phyloP scores from a whole-genome alignment of 1,140 invertebrate genomes.

The Apocrypta bakeri region DNA sequence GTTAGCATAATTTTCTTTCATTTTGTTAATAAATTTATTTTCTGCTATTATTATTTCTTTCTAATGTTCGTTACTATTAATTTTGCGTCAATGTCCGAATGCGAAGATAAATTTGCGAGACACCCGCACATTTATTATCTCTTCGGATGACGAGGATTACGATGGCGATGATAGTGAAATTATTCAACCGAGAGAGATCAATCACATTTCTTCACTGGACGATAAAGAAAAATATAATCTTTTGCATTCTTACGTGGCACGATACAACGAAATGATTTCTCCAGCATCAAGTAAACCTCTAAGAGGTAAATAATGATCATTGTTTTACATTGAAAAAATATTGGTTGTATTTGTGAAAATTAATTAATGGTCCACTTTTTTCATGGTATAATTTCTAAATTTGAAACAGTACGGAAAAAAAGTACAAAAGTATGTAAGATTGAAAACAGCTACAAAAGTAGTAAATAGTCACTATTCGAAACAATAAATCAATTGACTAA shows the following conservation, averaged over 20 bases:
- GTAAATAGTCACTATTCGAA: too few species aligned
- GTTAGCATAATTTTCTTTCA: not conserved
- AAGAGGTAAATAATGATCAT: not conserved
- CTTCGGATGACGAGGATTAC: conserved; percentile 58
- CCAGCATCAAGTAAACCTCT: not conserved
- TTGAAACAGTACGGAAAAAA: too few species aligned
- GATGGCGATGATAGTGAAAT: conserved; percentile 65
- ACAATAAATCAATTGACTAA: too few species aligned
- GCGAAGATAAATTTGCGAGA: conserved; percentile 57
- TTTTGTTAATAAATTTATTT: conserved; percentile 10
- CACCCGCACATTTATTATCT: conserved; percentile 58
- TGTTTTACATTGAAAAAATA: too few species aligned
- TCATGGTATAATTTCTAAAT: too few species aligned
- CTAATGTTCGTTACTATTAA: too few species aligned
- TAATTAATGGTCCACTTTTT: too few species aligned
- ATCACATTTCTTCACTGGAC: conserved; percentile 48
- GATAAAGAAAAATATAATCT: conserved; percentile 60
- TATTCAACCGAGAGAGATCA: conserved; percentile 60
- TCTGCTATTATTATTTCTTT: too few species aligned
- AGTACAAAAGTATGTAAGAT: too few species aligned
- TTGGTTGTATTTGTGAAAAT: too few species aligned
- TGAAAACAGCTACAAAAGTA: too few species aligned
- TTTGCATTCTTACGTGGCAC: conserved; percentile 63
- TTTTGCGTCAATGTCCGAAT: too few species aligned
- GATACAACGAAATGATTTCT: not conserved